Conservation (phyloP, 2,113 vertebrate species). For the Variabilichromis moorii region DNA sequence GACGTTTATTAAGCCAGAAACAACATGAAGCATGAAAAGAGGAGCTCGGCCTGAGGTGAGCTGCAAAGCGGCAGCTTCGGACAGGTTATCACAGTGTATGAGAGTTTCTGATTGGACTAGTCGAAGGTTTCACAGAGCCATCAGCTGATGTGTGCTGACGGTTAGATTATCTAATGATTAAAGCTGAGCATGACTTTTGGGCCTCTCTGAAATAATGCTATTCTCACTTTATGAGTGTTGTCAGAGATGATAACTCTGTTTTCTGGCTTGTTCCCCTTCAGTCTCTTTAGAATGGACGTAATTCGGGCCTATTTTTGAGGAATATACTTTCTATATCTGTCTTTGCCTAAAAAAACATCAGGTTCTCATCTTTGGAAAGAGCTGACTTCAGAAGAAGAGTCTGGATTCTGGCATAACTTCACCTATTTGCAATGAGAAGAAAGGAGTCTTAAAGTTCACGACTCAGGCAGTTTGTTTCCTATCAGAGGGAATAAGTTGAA, state of each 20-base stretch:
- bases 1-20: background rate
- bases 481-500: background rate
- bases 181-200: background rate
- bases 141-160: background rate
- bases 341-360: background rate
- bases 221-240: background rate
- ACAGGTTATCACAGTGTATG: background rate
- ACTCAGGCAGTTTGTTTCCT: background rate
- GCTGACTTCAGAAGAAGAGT: background rate
- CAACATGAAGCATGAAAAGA: background rate
- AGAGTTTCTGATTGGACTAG: background rate
- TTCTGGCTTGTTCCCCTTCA: background rate
- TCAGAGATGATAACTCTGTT: background rate
- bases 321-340: background rate
- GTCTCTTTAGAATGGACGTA: background rate
- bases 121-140: background rate
- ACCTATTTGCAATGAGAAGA: background rate
- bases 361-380: background rate
- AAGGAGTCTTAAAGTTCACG: background rate
- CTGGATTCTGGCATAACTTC: background rate
- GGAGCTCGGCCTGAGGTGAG: background rate
- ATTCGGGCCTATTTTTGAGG: background rate
- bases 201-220: background rate
- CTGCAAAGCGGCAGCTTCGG: background rate
- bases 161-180: background rate